Conservation (phyloP, 2,797 vertebrate species). For the Prionace glauca region DNA sequence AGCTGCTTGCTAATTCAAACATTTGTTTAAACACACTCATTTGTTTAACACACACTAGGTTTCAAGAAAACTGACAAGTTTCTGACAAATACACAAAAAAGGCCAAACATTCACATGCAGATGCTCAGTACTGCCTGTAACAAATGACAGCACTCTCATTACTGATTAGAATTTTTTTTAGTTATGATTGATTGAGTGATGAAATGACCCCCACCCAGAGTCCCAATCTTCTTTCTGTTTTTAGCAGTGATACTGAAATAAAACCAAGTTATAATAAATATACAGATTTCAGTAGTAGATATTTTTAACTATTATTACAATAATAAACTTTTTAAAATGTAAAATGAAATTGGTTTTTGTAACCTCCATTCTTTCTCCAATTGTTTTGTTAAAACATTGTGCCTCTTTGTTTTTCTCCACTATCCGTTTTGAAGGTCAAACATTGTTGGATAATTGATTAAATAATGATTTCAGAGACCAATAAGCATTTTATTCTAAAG, state of each 20-base stretch:
- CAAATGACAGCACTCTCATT: background rate
- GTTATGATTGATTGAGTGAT: background rate
- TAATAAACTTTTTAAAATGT: background rate
- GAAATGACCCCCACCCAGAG: background rate
- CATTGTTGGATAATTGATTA: background rate
- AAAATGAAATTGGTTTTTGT: background rate
- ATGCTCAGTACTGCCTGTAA: background rate
- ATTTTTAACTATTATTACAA: background rate
- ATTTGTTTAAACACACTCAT: background rate
- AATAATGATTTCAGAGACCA: background rate
- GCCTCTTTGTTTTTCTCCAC: background rate
- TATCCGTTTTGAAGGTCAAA: background rate
- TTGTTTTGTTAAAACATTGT: background rate
- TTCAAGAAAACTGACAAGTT: background rate
- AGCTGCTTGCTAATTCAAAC: background rate
- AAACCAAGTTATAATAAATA: background rate
- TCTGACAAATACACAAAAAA: background rate
- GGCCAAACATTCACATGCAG: background rate
- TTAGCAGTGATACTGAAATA: background rate
- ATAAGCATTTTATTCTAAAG: background rate
- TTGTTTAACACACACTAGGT: background rate
- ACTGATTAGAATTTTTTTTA: background rate
- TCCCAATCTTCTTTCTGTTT: background rate
- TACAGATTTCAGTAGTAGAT: background rate
- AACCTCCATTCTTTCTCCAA: background rate